phyloP scores from a whole-genome alignment of 2,113 vertebrate species.

The Aptenodytes forsteri region DNA sequence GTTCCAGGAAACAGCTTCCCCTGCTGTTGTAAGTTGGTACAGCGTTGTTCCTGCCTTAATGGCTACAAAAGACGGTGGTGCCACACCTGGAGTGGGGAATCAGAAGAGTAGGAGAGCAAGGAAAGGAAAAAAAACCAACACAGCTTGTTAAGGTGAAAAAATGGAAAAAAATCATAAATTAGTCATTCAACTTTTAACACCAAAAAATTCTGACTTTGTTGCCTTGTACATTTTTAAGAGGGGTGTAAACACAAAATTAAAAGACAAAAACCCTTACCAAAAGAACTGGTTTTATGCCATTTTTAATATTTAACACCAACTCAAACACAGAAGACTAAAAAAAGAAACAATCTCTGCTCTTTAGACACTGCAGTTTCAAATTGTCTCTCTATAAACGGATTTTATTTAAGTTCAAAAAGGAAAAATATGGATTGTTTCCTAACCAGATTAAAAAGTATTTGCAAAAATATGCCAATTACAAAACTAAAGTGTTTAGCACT shows the following conservation, averaged over 20 bases:
- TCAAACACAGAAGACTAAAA: neutral
- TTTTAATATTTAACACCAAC: neutral
- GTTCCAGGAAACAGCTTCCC: slow-evolving; percentile 98
- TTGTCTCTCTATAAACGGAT: neutral
- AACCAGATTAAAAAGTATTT: neutral
- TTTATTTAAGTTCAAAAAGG: neutral
- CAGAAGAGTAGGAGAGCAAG: neutral
- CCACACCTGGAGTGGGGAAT: slow-evolving; percentile 78
- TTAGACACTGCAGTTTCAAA: neutral
- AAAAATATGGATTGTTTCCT: neutral
- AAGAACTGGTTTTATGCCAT: neutral
- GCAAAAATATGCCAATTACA: neutral
- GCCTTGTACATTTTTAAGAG: neutral
- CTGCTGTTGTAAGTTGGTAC: slow-evolving; percentile 96
- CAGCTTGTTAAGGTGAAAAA: neutral
- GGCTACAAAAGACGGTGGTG: slow-evolving; percentile 95
- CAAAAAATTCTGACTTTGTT: neutral
- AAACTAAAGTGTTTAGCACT: neutral
- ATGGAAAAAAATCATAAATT: too few relatives aligned
- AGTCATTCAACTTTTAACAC: neutral
- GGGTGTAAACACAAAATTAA: neutral
- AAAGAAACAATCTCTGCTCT: neutral
- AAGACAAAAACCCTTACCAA: neutral
- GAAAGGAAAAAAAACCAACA: neutral
- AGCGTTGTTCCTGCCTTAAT: slow-evolving; percentile 97